Base-by-base conservation (phyloP, 2,113 vertebrate species). In the Hymenochirus boettgeri region DNA sequence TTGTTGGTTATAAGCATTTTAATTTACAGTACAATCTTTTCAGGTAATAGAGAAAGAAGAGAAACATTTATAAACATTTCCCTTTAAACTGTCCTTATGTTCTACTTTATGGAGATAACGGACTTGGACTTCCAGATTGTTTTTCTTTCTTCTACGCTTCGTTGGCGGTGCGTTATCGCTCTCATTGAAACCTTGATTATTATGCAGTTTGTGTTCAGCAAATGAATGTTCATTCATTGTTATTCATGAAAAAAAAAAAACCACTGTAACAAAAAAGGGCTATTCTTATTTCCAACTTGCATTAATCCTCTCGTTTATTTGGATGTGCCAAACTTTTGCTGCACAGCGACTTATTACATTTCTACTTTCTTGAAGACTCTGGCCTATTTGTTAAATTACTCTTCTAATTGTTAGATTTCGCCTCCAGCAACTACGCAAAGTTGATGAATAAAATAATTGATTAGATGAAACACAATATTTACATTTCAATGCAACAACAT, bases 261-360 rank as follows among this genome's bases (percentile, higher is more conserved):
- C n/a, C 22, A 31, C n/a, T n/a, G 35, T 46, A 57, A n/a, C n/a
- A n/a, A 58, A 50, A 46, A 67, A 58, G 27, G 31, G 29, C 56
- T 52, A 52, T 67, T 67, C 55, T 58, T 67, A 58, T 59, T 67
- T 67, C 55, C 54, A 42, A 51, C 64, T 37, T 19, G 55, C 59
- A 67, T 67, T 67, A 51, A 59, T 59, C 52, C 56, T 52, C 31
- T 31, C n/a, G 42, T 55, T 58, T 67, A 67, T 67, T 67, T 52
- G 37, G 54, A 51, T 55, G 57, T 66, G 31, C 24, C 45, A 59
- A 65, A 65, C 42, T 67, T n/a, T 35, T 57, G 23, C 46, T 23
- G 25, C 21, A 18, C 31, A 27, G 55, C 31, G 26, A 42, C 33
- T 52, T 7, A 58, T 58, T 58, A 19, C 23, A 58, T 67, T 67